phyloP scores from a whole-genome alignment of 2,113 vertebrate genomes.

The Pardalotus punctatus region DNA sequence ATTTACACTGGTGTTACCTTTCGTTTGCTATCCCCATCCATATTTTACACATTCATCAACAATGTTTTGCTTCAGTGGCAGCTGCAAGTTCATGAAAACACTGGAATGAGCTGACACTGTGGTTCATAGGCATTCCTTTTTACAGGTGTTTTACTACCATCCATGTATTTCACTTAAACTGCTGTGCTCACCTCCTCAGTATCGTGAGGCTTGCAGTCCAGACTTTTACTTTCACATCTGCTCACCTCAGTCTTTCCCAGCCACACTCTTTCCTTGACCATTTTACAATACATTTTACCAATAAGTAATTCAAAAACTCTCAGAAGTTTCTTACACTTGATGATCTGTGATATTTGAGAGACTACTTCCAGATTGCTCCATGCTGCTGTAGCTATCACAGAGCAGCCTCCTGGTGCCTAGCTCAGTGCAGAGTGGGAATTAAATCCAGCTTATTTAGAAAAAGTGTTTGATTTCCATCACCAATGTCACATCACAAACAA shows the following conservation, averaged over 20 bases:
- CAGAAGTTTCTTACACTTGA: neutral
- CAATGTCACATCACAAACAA: neutral
- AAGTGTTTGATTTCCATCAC: neutral
- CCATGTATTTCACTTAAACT: accelerated
- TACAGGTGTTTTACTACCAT: neutral
- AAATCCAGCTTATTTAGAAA: neutral
- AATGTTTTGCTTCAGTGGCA: neutral
- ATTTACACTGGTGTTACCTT: neutral
- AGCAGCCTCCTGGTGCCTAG: neutral
- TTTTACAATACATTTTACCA: too few species aligned
- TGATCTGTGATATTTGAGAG: neutral
- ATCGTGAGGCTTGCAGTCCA: neutral
- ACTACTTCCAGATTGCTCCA: neutral
- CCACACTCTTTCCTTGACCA: neutral
- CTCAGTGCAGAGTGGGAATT: neutral
- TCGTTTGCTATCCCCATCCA: neutral
- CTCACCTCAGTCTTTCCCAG: neutral
- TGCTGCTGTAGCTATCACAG: neutral
- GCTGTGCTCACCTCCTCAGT: neutral
- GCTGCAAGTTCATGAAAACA: neutral
- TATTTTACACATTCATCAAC: neutral
- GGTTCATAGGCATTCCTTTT: neutral
- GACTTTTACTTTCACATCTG: neutral
- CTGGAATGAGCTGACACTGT: neutral
- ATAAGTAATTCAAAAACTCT: neutral